Conservation (phyloP, 1,140 invertebrate genomes). For the Maconellicoccus hirsutus region DNA sequence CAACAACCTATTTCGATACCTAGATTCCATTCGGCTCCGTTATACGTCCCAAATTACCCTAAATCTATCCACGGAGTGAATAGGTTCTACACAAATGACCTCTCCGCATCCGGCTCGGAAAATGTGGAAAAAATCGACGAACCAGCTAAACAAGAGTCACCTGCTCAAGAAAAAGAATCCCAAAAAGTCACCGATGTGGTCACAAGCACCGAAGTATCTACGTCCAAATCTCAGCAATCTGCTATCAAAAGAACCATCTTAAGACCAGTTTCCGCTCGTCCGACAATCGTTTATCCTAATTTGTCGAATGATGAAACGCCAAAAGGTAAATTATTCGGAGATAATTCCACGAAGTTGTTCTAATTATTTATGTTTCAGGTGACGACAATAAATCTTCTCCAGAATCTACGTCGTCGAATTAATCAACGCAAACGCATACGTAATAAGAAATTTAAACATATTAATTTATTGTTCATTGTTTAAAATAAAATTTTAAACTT, state of each 20-base stretch:
- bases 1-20: too few species aligned
- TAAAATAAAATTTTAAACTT: too few species aligned
- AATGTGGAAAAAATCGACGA: not conserved
- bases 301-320: not conserved
- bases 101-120: not conserved
- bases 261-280: not conserved
- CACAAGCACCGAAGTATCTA: not conserved
- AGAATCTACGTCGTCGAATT: not conserved
- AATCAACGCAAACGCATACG: too few species aligned
- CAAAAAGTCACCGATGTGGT: not conserved
- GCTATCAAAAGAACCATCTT: not conserved
- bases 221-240: not conserved
- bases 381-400: not conserved
- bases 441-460: too few species aligned
- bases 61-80: not conserved
- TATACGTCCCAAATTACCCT: too few species aligned
- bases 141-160: not conserved
- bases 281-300: not conserved
- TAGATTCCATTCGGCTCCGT: too few species aligned
- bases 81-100: not conserved
- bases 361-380: not conserved
- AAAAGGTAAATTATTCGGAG: not conserved
- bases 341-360: not conserved
- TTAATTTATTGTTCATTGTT: too few species aligned
- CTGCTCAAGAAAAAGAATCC: not conserved